Evolutionary conservation across 2,888 invertebrate genomes (phyloP).

Genomic region (Ornithoptera priamus): DNA sequence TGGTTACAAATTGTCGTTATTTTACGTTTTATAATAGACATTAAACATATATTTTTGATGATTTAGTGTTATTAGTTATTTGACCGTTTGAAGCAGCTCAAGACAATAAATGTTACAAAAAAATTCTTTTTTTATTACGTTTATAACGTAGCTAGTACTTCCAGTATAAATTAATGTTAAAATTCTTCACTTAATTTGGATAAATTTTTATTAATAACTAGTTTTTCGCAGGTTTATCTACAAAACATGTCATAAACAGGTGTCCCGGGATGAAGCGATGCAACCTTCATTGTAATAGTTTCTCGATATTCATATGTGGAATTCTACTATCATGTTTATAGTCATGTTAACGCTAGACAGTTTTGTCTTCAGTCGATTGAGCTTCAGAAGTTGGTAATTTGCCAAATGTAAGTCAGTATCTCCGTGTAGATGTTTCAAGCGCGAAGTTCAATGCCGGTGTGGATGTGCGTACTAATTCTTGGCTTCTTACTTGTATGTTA

Average conservation of each 20-base stretch:
- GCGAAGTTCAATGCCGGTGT: conserved; percentile 67
- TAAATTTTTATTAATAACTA: background rate
- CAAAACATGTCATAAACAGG: conserved; percentile 65
- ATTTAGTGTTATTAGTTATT: no score
- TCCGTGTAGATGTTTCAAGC: conserved; percentile 35
- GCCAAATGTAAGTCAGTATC: conserved; percentile 62
- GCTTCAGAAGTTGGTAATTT: conserved; percentile 55
- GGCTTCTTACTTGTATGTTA: conserved; percentile 33
- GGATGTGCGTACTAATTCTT: conserved; percentile 38
- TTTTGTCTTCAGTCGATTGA: conserved; percentile 33
- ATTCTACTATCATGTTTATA: conserved; percentile 26
- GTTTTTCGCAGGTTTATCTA: conserved; percentile 34
- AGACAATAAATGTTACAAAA: no score
- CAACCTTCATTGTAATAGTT: conserved; percentile 30
- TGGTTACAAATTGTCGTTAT: no score
- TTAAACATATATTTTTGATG: no score
- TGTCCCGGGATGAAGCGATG: conserved; percentile 45
- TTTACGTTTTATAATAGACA: no score
- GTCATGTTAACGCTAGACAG: conserved; percentile 21
- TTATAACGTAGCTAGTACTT: background rate
- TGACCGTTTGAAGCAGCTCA: no score
- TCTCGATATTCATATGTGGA: conserved; percentile 20
- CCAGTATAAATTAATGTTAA: background rate
- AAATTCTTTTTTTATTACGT: no score
- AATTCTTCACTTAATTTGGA: background rate